Evolutionary conservation across 1,140 invertebrate genomes (phyloP).

Genomic region (Trichonephila clavipes): DNA sequence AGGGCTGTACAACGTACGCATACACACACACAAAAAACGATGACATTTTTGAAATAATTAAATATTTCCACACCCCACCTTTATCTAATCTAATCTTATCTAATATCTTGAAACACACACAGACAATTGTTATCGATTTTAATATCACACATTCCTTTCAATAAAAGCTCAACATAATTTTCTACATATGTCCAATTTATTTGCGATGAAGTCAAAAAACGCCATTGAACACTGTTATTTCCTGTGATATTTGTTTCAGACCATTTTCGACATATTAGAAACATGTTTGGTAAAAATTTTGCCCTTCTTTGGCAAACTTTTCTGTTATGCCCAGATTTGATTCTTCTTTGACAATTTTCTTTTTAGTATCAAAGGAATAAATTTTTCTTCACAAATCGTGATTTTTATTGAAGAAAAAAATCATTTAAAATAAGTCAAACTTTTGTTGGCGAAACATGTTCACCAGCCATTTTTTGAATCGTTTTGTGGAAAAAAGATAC

Average conservation of each 20-base stretch:
- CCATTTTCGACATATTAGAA: too few species aligned
- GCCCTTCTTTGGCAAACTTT: too few species aligned
- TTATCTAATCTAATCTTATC: not conserved
- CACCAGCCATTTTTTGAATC: not conserved
- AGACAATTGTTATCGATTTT: not conserved
- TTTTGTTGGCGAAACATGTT: conserved; percentile 22
- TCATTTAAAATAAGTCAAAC: conserved; percentile 35
- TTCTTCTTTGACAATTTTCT: too few species aligned
- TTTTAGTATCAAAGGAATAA: too few species aligned
- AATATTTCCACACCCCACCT: too few species aligned
- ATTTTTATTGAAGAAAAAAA: not conserved
- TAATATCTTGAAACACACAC: not conserved
- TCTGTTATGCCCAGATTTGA: too few species aligned
- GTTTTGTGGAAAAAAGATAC: conserved; percentile 18
- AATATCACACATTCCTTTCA: not conserved
- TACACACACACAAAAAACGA: too few species aligned
- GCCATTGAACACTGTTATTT: not conserved
- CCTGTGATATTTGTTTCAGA: too few species aligned
- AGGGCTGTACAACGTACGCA: too few species aligned
- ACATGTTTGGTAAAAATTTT: too few species aligned
- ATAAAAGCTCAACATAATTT: conserved; percentile 7
- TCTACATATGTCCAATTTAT: not conserved
- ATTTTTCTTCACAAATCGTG: too few species aligned
- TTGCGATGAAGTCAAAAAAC: not conserved
- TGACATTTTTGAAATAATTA: too few species aligned